Evolutionary conservation across 2,113 vertebrate species (phyloP).

Genomic region (Tyrannus savana): DNA sequence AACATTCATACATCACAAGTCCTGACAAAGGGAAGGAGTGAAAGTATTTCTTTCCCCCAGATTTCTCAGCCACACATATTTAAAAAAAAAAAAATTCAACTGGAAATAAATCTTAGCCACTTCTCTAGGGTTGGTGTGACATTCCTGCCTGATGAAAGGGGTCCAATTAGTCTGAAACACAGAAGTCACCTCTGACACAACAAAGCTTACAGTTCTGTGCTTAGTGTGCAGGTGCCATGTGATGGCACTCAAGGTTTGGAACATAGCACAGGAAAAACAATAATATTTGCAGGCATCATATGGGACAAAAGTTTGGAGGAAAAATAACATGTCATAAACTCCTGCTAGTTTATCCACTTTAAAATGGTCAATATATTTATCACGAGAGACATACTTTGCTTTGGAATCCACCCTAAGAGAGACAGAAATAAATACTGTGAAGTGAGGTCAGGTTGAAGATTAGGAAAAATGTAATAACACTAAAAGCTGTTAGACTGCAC

Average conservation of each 20-base stretch:
- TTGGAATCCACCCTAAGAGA: background rate
- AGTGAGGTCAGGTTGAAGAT: constrained; percentile 42
- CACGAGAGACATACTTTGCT: background rate
- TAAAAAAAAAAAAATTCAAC: background rate
- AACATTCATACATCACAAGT: background rate
- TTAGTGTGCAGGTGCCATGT: background rate
- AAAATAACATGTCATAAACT: constrained; percentile 18
- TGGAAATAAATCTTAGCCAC: background rate
- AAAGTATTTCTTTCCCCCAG: background rate
- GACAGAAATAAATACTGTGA: constrained; percentile 53
- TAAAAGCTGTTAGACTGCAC: background rate
- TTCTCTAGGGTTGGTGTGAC: background rate
- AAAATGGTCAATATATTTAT: constrained; percentile 21
- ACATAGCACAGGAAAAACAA: background rate
- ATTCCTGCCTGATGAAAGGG: background rate
- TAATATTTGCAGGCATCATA: background rate
- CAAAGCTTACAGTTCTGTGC: background rate
- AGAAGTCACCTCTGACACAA: background rate
- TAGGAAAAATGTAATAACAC: background rate
- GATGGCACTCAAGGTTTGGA: background rate
- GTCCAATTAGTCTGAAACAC: background rate
- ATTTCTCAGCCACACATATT: background rate
- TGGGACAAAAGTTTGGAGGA: background rate
- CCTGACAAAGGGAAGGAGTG: background rate
- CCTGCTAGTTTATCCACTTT: constrained; percentile 7